Conservation (phyloP, 2,797 vertebrate genomes). For the Bradypus variegatus region DNA sequence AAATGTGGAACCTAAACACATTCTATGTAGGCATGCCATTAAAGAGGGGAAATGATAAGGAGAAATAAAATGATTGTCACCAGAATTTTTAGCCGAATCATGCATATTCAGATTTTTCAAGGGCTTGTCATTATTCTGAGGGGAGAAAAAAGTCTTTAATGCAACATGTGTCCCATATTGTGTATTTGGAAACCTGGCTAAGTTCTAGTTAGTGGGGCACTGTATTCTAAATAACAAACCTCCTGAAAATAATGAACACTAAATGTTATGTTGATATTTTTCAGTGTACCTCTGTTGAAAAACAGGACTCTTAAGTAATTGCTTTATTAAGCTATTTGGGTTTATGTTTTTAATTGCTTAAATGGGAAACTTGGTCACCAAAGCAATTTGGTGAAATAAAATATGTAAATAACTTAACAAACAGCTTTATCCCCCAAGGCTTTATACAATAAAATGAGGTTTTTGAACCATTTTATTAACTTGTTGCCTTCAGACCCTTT, state of each 20-base stretch:
- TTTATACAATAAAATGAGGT: constrained; percentile 57
- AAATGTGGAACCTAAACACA: not conserved
- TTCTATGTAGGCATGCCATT: not conserved
- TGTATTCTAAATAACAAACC: constrained; percentile 33
- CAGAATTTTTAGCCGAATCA: not conserved
- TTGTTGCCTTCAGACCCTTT: constrained; percentile 54
- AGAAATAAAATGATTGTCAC: not conserved
- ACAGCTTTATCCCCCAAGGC: constrained; percentile 65
- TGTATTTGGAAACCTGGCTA: constrained; percentile 21
- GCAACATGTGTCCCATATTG: not conserved
- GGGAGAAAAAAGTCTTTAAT: constrained; percentile 14
- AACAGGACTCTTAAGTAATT: constrained; percentile 65
- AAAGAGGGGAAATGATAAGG: not conserved
- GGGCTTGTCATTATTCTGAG: not conserved
- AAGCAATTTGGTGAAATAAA: constrained; percentile 66
- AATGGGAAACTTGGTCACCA: constrained; percentile 66
- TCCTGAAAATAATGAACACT: constrained; percentile 38
- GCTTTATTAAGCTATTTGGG: constrained; percentile 69
- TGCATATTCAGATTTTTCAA: not conserved
- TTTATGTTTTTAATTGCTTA: constrained; percentile 66
- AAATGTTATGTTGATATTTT: constrained; percentile 36
- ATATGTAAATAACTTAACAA: constrained; percentile 69
- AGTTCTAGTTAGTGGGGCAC: constrained; percentile 1
- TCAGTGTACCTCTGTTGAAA: constrained; percentile 52
- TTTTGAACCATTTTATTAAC: constrained; percentile 38